These are phyloP conservation scores for Tangara arthus DNA, from an alignment of 2,797 vertebrate genomes.

Conservation along the genomic window DNA sequence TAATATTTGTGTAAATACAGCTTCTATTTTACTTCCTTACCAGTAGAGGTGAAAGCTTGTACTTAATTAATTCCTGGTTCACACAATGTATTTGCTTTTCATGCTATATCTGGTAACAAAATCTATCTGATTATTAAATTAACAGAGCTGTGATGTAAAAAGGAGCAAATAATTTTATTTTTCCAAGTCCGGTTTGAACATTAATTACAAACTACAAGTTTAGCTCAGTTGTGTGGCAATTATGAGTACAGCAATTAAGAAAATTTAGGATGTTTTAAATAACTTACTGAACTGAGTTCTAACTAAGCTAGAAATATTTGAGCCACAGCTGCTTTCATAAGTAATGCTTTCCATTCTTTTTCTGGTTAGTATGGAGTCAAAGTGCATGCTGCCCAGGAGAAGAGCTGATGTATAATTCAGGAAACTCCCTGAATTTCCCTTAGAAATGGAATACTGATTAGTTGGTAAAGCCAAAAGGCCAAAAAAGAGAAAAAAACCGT, in stretches of 20 bases:
- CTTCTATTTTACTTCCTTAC: slow-evolving; percentile 18
- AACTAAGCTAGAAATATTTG: background rate
- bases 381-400: background rate
- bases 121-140: slow-evolving; percentile 20
- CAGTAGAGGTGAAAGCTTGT: slow-evolving; percentile 21
- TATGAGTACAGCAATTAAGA: background rate
- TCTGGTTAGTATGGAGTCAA: background rate
- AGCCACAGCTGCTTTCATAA: background rate
- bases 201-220: background rate
- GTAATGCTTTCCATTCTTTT: background rate
- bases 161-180: background rate
- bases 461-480: background rate
- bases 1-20: slow-evolving; percentile 39
- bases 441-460: background rate
- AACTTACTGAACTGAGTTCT: background rate
- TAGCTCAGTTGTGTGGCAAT: background rate
- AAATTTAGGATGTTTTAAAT: background rate
- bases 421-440: background rate
- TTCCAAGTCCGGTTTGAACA: background rate
- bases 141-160: slow-evolving; percentile 6
- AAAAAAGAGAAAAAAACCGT: accelerated
- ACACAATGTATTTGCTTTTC: slow-evolving; percentile 34
- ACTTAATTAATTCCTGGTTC: slow-evolving; percentile 27
- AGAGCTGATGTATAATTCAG: background rate
- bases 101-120: background rate